Evolutionary conservation across 2,888 invertebrate genomes (phyloP).

Genomic region (Blera fallax): DNA sequence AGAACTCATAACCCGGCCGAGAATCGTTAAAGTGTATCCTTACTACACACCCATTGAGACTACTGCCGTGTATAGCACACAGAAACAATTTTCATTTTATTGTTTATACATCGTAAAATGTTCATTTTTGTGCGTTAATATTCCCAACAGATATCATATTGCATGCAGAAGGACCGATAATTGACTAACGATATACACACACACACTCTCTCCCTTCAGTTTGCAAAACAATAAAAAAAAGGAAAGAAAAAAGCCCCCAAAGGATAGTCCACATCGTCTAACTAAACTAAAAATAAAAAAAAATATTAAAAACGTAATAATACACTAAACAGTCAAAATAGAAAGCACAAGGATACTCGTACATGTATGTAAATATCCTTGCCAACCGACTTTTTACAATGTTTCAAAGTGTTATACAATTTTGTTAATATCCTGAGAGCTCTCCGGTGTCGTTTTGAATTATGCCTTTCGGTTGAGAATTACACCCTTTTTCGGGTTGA

Average conservation of each 20-base stretch:
- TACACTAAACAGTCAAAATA: not conserved
- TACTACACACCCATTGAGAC: not conserved
- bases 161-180: slow-evolving; percentile 1
- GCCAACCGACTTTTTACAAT: slow-evolving; percentile 10
- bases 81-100: slow-evolving; percentile 54
- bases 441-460: slow-evolving; percentile 60
- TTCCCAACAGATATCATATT: not conserved
- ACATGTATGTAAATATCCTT: not conserved
- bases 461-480: slow-evolving; percentile 53
- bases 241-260: too few relatives aligned
- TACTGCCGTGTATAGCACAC: not conserved
- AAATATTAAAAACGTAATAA: not conserved
- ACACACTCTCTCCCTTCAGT: not conserved
- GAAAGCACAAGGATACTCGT: too few relatives aligned
- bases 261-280: not conserved
- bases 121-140: slow-evolving; percentile 31
- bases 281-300: too few relatives aligned
- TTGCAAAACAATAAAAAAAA: slow-evolving; percentile 3
- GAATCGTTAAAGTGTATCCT: slow-evolving; percentile 35
- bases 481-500: slow-evolving; percentile 31
- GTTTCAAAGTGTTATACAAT: slow-evolving; percentile 55
- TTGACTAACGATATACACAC: not conserved
- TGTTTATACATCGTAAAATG: slow-evolving; percentile 58
- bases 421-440: slow-evolving; percentile 62
- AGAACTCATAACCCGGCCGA: slow-evolving; percentile 8